A percentile compares a stretch with the other conserved stretches of the same genome.
These are phyloP conservation scores for Cryptosula pallasiana DNA, from an alignment of 2,888 invertebrate genomes.

Conservation along the genomic window DNA sequence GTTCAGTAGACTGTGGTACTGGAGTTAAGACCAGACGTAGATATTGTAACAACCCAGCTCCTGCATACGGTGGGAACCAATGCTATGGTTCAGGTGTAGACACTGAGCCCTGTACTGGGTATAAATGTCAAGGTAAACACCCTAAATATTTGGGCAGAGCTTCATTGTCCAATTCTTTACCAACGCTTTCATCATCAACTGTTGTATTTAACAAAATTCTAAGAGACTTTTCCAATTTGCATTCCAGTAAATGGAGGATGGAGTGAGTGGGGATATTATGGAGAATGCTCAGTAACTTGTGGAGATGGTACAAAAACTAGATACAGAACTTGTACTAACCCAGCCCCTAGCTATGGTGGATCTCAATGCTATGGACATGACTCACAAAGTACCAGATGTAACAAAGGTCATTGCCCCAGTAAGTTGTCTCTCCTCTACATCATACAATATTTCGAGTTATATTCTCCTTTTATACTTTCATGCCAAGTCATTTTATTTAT, in stretches of 20 bases:
- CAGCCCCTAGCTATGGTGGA: slow-evolving; percentile 40
- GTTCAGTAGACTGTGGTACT: slow-evolving; percentile 5
- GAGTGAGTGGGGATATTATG: slow-evolving; percentile 41
- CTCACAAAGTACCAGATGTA: slow-evolving; percentile 35
- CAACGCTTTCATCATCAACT: neutral
- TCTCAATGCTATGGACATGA: slow-evolving; percentile 34
- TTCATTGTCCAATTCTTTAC: too few relatives aligned
- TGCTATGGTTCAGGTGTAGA: slow-evolving; percentile 33
- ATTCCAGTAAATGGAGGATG: slow-evolving; percentile 44
- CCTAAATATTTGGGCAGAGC: neutral
- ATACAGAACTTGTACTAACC: slow-evolving; percentile 39
- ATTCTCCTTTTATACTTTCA: too few relatives aligned
- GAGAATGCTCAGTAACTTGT: slow-evolving; percentile 42
- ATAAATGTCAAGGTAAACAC: neutral
- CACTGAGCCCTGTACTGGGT: neutral
- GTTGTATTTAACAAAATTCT: neutral
- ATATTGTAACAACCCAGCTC: slow-evolving; percentile 17
- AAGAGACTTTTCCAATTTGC: neutral
- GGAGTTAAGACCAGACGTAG: neutral
- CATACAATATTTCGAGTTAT: too few relatives aligned
- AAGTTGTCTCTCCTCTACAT: too few relatives aligned
- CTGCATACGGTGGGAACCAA: slow-evolving; percentile 37
- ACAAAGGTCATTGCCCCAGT: slow-evolving; percentile 40
- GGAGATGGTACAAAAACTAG: slow-evolving; percentile 39
- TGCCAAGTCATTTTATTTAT: too few relatives aligned